Evolutionary conservation across 2,797 vertebrate species (phyloP).

Genomic region (Steatocranus sp.): DNA sequence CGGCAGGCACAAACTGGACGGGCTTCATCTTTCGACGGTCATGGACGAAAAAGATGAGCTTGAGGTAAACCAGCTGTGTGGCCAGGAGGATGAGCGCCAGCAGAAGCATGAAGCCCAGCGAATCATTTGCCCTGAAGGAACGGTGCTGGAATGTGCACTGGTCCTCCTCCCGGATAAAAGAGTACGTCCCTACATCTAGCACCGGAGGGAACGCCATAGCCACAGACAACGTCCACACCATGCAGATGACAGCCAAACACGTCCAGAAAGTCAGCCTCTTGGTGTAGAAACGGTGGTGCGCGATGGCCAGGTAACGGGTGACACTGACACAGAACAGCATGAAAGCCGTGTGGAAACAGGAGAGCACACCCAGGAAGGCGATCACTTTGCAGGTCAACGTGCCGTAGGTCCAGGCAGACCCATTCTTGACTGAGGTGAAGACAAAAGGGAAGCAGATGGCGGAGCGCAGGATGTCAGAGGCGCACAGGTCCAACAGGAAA

Average conservation of each 20-base stretch:
- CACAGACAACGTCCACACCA: conserved; percentile 99
- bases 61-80: conserved; percentile 99
- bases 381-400: conserved; percentile 99
- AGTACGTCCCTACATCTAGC: conserved; percentile 98
- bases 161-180: conserved; percentile 98
- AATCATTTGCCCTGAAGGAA: conserved; percentile 98
- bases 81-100: conserved; percentile 98
- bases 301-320: conserved; percentile 98
- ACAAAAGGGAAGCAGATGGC: conserved; percentile 99
- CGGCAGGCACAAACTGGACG: conserved; percentile 98
- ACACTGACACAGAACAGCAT: conserved; percentile 99
- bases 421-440: conserved; percentile 99
- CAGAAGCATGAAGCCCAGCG: conserved; percentile 98
- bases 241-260: conserved; percentile 97
- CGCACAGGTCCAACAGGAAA: conserved; percentile 98
- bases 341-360: conserved; percentile 99
- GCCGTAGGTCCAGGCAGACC: conserved; percentile 96
- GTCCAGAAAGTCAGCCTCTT: conserved; percentile 99
- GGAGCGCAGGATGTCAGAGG: conserved; percentile 96
- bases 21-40: conserved; percentile 99
- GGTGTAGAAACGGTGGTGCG: conserved; percentile 98
- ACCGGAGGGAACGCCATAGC: conserved; percentile 99
- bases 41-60: conserved; percentile 99
- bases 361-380: conserved; percentile 97
- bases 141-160: conserved; percentile 99